These are phyloP conservation scores for Acronicta alni DNA, from an alignment of 2,888 invertebrate genomes.

Conservation along the genomic window DNA sequence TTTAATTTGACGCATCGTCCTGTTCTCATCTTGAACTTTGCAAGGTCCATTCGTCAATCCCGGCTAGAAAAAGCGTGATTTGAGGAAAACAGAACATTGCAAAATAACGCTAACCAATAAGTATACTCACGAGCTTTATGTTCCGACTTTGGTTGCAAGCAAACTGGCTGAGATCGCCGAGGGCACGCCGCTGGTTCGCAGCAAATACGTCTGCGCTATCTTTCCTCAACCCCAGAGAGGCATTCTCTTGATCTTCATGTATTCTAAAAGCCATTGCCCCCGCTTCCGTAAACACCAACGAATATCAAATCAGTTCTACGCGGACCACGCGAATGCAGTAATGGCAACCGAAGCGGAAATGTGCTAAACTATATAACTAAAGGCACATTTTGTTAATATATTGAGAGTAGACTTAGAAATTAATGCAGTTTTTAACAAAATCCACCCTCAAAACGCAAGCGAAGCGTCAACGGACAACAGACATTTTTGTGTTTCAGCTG, in stretches of 20 bases:
- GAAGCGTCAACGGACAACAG: conserved; percentile 85
- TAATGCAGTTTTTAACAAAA: conserved; percentile 64
- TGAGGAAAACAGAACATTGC: conserved; percentile 23
- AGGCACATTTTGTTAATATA: conserved; percentile 72
- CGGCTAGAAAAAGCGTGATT: conserved; percentile 67
- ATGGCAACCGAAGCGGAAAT: conserved; percentile 70
- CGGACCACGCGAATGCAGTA: conserved; percentile 64
- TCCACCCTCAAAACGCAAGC: conserved; percentile 78
- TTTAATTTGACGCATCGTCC: conserved; percentile 82
- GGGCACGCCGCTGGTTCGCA: conserved; percentile 90
- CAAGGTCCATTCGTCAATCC: conserved; percentile 83
- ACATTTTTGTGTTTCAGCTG: conserved; percentile 86
- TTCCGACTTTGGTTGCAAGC: conserved; percentile 87
- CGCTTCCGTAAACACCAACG: conserved; percentile 80
- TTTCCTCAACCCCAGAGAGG: conserved; percentile 86
- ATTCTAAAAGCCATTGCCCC: conserved; percentile 93
- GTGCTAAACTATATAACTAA: conserved; percentile 57
- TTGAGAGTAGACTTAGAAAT: conserved; percentile 70
- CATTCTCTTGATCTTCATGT: conserved; percentile 94
- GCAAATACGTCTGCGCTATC: conserved; percentile 85
- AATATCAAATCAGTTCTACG: conserved; percentile 65
- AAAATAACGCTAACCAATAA: conserved; percentile 21
- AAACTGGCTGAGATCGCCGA: conserved; percentile 90
- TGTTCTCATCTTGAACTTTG: conserved; percentile 86
- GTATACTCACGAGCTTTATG: conserved; percentile 86